Evolutionary conservation across 2,113 vertebrate species (phyloP).

Genomic region (Lagopus muta): DNA sequence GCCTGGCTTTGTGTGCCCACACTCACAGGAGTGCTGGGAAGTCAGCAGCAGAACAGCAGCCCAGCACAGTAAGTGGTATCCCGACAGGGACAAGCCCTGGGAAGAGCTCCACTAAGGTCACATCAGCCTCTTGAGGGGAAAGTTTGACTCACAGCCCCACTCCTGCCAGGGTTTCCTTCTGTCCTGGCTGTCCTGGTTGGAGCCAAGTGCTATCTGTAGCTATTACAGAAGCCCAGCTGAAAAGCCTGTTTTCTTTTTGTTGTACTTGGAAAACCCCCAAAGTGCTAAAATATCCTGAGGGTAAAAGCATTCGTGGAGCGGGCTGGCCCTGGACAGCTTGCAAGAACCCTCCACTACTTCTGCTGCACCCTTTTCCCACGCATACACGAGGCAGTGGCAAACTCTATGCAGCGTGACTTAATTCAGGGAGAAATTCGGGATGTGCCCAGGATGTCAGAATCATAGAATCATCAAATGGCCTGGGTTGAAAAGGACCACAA

Average conservation of each 20-base stretch:
- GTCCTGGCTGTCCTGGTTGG: neutral
- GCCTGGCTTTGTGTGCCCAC: no score
- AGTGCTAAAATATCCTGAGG: constrained; percentile 3
- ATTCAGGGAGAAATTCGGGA: neutral
- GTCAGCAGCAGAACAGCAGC: no score
- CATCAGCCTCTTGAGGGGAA: constrained; percentile 4
- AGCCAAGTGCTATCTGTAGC: constrained; percentile 52
- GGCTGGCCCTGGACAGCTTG: neutral
- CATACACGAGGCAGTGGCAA: neutral
- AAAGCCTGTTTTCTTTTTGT: neutral
- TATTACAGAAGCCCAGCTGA: constrained; percentile 32
- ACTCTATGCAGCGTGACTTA: neutral
- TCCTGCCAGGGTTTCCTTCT: constrained; percentile 42
- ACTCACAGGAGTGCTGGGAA: no score
- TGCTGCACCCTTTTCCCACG: neutral
- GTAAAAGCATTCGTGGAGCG: neutral
- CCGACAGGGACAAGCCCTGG: neutral
- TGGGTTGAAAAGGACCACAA: no score
- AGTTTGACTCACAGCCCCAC: neutral
- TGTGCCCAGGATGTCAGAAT: neutral
- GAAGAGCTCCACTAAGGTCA: neutral
- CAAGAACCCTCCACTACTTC: neutral
- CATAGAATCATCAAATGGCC: no score
- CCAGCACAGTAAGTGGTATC: neutral
- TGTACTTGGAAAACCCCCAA: neutral